Evolutionary conservation across 2,113 vertebrate genomes (phyloP).

Genomic region (Petrocephalus microphthalmus): DNA sequence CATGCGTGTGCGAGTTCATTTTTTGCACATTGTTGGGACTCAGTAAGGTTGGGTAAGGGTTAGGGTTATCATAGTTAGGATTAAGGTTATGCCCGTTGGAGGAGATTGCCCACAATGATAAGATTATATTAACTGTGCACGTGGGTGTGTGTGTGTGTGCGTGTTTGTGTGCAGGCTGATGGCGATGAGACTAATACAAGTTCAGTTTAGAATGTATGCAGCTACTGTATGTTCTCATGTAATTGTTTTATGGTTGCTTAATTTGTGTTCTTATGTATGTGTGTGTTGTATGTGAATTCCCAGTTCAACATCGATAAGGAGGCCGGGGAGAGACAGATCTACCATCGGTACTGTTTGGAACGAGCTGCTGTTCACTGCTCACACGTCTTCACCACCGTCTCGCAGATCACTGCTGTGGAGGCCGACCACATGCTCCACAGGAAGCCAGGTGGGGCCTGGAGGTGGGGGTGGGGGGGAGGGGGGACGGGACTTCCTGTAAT

Average conservation of each 20-base stretch:
- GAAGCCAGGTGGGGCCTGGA: slow-evolving; percentile 67
- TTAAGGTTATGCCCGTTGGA: neutral
- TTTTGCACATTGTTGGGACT: neutral
- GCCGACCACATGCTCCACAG: slow-evolving; percentile 90
- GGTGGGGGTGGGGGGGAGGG: neutral
- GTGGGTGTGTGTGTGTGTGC: neutral
- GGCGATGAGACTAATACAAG: neutral
- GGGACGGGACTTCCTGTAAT: neutral
- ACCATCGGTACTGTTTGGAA: slow-evolving; percentile 94
- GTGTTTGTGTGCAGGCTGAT: neutral
- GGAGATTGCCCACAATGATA: neutral
- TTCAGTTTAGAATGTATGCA: neutral
- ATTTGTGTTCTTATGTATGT: neutral
- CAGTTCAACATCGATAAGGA: slow-evolving; percentile 93
- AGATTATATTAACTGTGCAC: neutral
- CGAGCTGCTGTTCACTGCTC: slow-evolving; percentile 83
- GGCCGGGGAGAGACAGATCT: slow-evolving; percentile 91
- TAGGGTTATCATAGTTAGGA: neutral
- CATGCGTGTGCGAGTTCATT: neutral
- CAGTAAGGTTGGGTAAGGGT: neutral
- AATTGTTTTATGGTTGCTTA: neutral
- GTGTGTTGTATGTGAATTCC: neutral
- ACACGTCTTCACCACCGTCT: slow-evolving; percentile 91
- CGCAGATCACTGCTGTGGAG: slow-evolving; percentile 90
- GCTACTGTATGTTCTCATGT: neutral